Base-by-base conservation (phyloP, 1,140 invertebrate species). In the Drosophila ambigua region DNA sequence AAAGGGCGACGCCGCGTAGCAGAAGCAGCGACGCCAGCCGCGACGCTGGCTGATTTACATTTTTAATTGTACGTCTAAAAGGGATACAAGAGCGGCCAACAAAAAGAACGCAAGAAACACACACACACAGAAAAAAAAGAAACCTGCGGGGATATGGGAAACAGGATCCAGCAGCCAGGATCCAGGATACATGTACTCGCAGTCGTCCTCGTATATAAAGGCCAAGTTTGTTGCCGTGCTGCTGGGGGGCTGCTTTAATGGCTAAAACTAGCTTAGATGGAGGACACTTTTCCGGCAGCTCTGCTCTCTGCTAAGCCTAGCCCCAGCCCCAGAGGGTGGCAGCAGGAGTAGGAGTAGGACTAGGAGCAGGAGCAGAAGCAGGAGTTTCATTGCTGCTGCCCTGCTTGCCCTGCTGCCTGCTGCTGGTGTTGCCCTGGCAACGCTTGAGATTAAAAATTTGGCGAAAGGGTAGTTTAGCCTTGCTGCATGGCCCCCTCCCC, bases 391-490 rank as follows among this genome's bases (percentile, higher is more conserved):
- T 6, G 1, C 26, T 28, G 26, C 26, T 28, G 45, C 8, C 50
- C 1, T n/a, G n/a, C n/a, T n/a, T 16, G 45, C 39, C 54, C 49
- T 61, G 50, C 26, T 51, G 64, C 60, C 35, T 43, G 67, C 57
- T 28, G 57, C 55, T 44, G 24, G 51, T 35, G 60, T 74, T 82
- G 75, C 82, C 39, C 4, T 51, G 63, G 83, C 75, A 87, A 88
- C 74, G 71, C 43, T 59, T 44, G 79, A 87, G 83, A 87, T 87
- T 88, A 87, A 87, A 88, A 87, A 87, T 87, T 87, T 88, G 82
- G 82, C 82, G 82, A 87, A 85, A 79, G 82, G 82, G 82, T 87
- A 87, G 82, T 87, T 87, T 88, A 82, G 81, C 58, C 50, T 45
- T 55, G 71, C 26, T 35, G 6, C 23, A 31, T 13, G 11, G n/a